Base-by-base conservation (phyloP, 2,797 vertebrate species). In the Triplophysa yarkandensis region DNA sequence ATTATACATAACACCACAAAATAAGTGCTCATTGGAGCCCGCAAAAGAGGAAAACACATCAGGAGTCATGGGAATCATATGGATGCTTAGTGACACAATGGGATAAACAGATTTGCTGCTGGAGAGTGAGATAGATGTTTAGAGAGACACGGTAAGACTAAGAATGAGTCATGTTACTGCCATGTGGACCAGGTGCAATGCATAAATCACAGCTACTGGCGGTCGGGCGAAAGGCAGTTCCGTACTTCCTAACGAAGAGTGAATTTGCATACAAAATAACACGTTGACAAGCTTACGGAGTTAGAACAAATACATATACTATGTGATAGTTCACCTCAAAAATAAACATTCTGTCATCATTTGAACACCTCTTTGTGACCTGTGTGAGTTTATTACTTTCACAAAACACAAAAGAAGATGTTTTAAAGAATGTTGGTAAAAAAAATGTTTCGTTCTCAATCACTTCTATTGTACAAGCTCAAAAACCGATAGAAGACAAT, bases 131-230 rank as follows among this genome's bases (percentile, higher is more conserved):
- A 36, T 17, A 32, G 4, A 61, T 19, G 46, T n/a, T 54, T n/a
- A 43, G 71, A 48, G n/a, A 65, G 61, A 74, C 19, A 63, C 41
- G 10, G 11, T 23, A 16, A 60, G 32, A 76, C 32, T 27, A 52
- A 62, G 46, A 68, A 65, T 63, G 19, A 76, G 3, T 27, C 57
- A 23, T 68, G 77, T 74, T 71, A 41, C 44, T 72, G 71, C 65
- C 48, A 17, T 60, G 74, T 57, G 44, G 63, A 67, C 57, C 70
- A 80, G 71, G 54, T 80, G 73, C 63, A 19, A 39, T 21, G 62
- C 67, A 62, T 73, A 71, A 80, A 77, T 44, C 77, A 71, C 77
- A 81, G 77, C 79, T 79, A 74, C 48, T 79, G 62, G 50, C 34
- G 61, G 13, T 69, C 52, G 25, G 27, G 68, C 67, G 50, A 61